These are phyloP conservation scores for Lycaon pictus DNA, from an alignment of 2,113 vertebrate genomes.

Conservation along the genomic window DNA sequence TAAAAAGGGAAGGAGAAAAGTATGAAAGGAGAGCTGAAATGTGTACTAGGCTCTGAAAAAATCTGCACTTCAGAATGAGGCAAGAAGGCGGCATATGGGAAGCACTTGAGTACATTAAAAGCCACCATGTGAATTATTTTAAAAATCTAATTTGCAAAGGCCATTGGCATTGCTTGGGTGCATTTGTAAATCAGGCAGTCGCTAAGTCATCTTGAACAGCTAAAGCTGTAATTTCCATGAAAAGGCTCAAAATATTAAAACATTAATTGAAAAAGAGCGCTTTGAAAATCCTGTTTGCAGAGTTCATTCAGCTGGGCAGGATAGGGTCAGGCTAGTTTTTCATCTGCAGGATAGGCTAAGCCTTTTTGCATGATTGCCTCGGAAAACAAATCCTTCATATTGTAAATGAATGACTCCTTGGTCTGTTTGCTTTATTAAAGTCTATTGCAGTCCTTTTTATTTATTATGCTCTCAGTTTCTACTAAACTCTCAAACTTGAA, in stretches of 20 bases:
- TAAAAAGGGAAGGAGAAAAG: conserved; percentile 2
- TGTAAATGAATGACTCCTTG: conserved; percentile 79
- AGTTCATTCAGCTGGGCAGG: conserved; percentile 52
- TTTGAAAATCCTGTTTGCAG: conserved; percentile 63
- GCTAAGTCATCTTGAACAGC: conserved; percentile 65
- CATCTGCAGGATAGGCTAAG: conserved; percentile 62
- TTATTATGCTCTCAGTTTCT: conserved; percentile 79
- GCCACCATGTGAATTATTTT: conserved; percentile 66
- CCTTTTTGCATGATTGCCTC: conserved; percentile 79
- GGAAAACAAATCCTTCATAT: conserved; percentile 73
- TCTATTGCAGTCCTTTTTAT: conserved; percentile 68
- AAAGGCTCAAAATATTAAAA: conserved; percentile 75
- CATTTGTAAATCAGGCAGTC: conserved; percentile 74
- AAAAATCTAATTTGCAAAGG: conserved; percentile 80
- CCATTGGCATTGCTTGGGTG: conserved; percentile 72
- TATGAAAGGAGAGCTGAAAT: conserved; percentile 33
- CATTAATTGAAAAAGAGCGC: conserved; percentile 72
- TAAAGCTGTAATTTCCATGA: conserved; percentile 61
- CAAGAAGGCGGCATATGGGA: conserved; percentile 19
- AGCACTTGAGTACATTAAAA: conserved; percentile 67
- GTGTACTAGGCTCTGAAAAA: conserved; percentile 52
- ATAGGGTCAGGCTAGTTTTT: conserved; percentile 60
- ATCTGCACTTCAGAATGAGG: conserved; percentile 52
- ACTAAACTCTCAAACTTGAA: conserved; percentile 72
- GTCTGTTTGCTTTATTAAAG: conserved; percentile 83